A percentile compares a stretch with the other conserved stretches of the same genome.
Conservation (phyloP, 2,797 vertebrate genomes). For the Mus minutoides region DNA sequence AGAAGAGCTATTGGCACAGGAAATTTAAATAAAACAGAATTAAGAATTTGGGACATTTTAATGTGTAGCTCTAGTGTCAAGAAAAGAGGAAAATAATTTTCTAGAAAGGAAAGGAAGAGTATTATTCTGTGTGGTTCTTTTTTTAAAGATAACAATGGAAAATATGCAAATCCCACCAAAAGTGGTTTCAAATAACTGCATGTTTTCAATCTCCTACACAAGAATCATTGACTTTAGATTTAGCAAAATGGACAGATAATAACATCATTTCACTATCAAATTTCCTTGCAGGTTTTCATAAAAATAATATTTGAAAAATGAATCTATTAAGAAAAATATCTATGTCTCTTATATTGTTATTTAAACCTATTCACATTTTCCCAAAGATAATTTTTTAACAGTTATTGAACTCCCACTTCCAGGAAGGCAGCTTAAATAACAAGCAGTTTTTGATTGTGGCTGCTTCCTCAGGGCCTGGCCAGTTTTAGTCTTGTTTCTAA, state of each 20-base stretch:
- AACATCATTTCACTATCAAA: background rate
- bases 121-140: constrained; percentile 19
- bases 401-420: background rate
- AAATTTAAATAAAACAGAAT: constrained; percentile 45
- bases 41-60: constrained; percentile 75
- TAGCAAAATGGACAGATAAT: background rate
- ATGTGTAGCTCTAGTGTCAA: constrained; percentile 56
- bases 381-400: background rate
- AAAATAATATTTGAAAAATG: constrained; percentile 36
- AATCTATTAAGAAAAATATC: constrained; percentile 42
- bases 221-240: background rate
- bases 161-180: constrained; percentile 37
- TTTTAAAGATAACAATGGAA: background rate
- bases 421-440: constrained; percentile 30
- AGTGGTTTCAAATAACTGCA: constrained; percentile 4
- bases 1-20: constrained; percentile 12
- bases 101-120: background rate
- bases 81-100: constrained; percentile 65
- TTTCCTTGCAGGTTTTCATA: constrained; percentile 1
- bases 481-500: background rate
- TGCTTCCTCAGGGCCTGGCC: background rate
- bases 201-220: constrained; percentile 25
- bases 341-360: background rate
- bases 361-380: background rate
- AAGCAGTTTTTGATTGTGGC: background rate